A percentile compares a stretch with the other conserved stretches of the same genome.
Evolutionary conservation across 2,888 invertebrate genomes (phyloP).

Genomic region (Ichneumoninae sp.): DNA sequence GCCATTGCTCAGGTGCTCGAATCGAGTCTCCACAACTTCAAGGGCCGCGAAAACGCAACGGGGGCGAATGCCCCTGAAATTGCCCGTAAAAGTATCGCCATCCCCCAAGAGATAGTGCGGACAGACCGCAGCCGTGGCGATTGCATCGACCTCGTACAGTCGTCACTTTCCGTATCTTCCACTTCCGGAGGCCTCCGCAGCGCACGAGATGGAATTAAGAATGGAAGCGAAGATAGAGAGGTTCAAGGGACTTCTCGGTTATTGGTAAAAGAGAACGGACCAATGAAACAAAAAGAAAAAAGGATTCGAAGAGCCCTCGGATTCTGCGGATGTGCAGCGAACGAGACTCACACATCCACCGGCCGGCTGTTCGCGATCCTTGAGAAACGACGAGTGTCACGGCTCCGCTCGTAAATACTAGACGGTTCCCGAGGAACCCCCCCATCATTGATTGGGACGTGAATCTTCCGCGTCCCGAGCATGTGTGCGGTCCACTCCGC

Average conservation of each 20-base stretch:
- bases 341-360: conserved; percentile 7
- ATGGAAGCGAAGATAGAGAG: conserved; percentile 37
- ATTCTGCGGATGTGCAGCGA: conserved; percentile 42
- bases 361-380: conserved; percentile 44
- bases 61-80: not conserved
- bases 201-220: conserved; percentile 30
- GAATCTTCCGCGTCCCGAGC: conserved; percentile 76
- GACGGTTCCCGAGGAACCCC: conserved; percentile 69
- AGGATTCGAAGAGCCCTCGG: conserved; percentile 50
- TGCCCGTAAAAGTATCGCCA: not conserved
- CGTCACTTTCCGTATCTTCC: conserved; percentile 32
- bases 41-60: not conserved
- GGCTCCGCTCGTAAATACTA: conserved; percentile 82
- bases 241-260: conserved; percentile 36
- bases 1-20: not conserved
- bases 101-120: not conserved
- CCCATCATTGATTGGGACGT: conserved; percentile 81
- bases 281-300: conserved; percentile 42
- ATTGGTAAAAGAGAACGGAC: conserved; percentile 19
- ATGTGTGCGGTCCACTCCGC: not conserved
- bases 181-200: conserved; percentile 19
- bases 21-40: not conserved
- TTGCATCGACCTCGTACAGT: conserved; percentile 11
- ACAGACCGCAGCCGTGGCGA: not conserved
- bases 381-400: conserved; percentile 79